These are phyloP conservation scores for Polyergus mexicanus DNA, from an alignment of 1,140 invertebrate genomes.

Conservation along the genomic window DNA sequence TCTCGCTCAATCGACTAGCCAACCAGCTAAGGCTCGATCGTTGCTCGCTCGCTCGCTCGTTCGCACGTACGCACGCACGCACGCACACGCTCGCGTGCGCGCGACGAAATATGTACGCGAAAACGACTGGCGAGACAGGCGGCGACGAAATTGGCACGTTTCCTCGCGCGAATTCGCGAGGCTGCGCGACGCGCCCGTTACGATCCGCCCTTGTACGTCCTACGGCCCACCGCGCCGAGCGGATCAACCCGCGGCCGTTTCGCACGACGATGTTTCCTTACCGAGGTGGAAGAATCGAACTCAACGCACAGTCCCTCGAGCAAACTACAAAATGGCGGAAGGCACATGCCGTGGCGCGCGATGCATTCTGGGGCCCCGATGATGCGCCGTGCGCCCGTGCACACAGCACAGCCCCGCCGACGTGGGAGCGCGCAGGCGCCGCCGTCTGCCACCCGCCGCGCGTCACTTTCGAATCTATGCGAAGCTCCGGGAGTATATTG, in stretches of 20 bases:
- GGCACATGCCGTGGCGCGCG: constrained; percentile 89
- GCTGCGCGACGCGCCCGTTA: constrained; percentile 45
- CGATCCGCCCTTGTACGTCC: constrained; percentile 53
- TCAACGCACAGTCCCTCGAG: constrained; percentile 88
- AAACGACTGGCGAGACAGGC: constrained; percentile 44
- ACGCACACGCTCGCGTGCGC: constrained; percentile 48
- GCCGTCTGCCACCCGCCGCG: not conserved
- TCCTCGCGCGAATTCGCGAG: constrained; percentile 37
- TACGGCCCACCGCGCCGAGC: constrained; percentile 47
- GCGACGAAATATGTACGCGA: constrained; percentile 51
- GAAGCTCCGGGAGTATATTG: not conserved
- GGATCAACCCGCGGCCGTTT: constrained; percentile 74
- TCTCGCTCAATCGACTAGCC: constrained; percentile 9
- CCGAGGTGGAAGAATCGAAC: constrained; percentile 86
- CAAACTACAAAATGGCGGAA: constrained; percentile 90
- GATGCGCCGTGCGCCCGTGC: constrained; percentile 66
- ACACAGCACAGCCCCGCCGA: constrained; percentile 11
- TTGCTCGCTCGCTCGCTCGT: not conserved
- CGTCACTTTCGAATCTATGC: constrained; percentile 56
- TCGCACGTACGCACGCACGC: constrained; percentile 24
- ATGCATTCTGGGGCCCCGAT: constrained; percentile 86
- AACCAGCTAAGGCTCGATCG: not conserved
- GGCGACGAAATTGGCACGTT: constrained; percentile 36
- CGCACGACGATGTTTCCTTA: constrained; percentile 79
- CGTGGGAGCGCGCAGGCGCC: constrained; percentile 41